Evolutionary conservation across 1,140 invertebrate genomes (phyloP).

Genomic region (Maconellicoccus hirsutus): DNA sequence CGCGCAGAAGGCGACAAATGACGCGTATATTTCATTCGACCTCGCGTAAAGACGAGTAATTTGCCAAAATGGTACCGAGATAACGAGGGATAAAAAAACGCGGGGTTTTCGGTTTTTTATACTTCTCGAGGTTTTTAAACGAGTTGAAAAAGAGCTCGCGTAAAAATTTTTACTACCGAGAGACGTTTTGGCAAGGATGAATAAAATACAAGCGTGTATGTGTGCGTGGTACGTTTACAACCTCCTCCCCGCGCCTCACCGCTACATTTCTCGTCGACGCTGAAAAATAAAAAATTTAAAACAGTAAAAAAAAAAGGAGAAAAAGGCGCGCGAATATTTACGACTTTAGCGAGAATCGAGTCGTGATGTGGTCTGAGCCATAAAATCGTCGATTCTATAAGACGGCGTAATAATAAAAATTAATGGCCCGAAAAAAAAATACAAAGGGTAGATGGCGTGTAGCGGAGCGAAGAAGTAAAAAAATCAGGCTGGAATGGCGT

Average conservation of each 20-base stretch:
- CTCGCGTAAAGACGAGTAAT: background rate
- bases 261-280: no score
- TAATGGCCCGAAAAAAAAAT: background rate
- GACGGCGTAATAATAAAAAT: background rate
- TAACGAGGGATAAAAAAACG: no score
- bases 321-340: background rate
- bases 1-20: background rate
- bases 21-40: background rate
- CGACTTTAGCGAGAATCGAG: background rate
- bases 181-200: no score
- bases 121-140: no score
- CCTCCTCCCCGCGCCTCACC: no score
- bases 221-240: no score
- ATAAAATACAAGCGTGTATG: no score
- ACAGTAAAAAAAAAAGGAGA: background rate
- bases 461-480: background rate
- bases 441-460: background rate
- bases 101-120: no score
- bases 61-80: background rate
- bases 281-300: background rate
- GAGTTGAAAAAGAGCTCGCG: no score
- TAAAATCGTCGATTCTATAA: constrained; percentile 1
- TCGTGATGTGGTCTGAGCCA: background rate
- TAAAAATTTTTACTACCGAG: no score
- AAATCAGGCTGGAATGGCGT: background rate